Base-by-base conservation (phyloP, 2,113 vertebrate species). In the Hippoglossus stenolepis region DNA sequence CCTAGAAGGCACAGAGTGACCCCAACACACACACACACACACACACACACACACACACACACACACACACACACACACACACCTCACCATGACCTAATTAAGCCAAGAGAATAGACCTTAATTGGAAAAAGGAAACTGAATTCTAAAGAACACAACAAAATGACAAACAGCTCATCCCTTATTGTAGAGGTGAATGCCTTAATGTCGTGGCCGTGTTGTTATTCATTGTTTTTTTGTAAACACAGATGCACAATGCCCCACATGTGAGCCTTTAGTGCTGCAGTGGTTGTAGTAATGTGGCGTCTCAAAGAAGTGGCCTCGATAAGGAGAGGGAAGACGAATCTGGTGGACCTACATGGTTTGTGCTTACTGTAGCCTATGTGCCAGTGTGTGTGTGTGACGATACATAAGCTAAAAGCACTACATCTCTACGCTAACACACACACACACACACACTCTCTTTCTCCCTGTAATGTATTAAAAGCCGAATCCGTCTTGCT, bases 1-100 rank as follows among this genome's bases (percentile, higher is more conserved):
- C 94, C 92, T 90, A 90, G 95, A 93, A 95, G 77, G 67, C 94
- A 94, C 91, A 70, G 73, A 18, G 45, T 94, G 95, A 96, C 94
- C 94, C 82, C 43, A 73, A 60, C 66, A 51, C 65, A 35, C 67
- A 67, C 73, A 62, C 57, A 77, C 66, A 56, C 56, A 72, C 73
- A 68, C 62, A 63, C 47, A 66, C 53, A 54, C 15, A 57, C 66
- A 78, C n/a, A 49, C 31, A 64, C 20, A 63, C 77, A 57, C 17
- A 21, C 70, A 28, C 65, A 61, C 21, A 77, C 76, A 77, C 53
- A 64, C 45, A 31, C 31, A 31, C 6, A 31, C 31, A 31, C 31
- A 31, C 31, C 31, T 31, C 31, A 6, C 31, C 31, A 23, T 92
- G 77, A 92, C 89, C 92, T 89, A 93, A 94, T 94, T 93, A 94